A percentile compares a stretch with the other conserved stretches of the same genome.
Conservation (phyloP, 2,113 vertebrate genomes). For the Burhinus oedicnemus region DNA sequence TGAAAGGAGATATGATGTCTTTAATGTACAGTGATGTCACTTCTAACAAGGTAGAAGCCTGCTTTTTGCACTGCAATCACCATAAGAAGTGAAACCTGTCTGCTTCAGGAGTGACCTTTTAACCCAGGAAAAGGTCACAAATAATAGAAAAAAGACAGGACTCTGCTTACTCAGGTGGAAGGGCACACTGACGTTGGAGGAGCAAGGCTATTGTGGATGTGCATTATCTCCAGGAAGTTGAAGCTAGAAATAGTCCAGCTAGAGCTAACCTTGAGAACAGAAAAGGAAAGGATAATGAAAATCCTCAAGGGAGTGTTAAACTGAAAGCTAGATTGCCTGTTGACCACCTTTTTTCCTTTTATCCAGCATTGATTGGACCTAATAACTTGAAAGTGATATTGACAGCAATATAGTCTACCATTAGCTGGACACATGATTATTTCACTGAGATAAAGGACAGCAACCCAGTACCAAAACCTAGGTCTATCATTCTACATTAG, state of each 20-base stretch:
- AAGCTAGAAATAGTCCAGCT: slow-evolving; percentile 81
- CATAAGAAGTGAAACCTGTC: slow-evolving; percentile 80
- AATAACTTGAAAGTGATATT: slow-evolving; percentile 79
- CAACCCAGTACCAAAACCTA: slow-evolving; percentile 2
- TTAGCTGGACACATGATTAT: slow-evolving; percentile 65
- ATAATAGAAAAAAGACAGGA: slow-evolving; percentile 80
- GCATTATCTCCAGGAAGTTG: slow-evolving; percentile 78
- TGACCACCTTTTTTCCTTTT: slow-evolving; percentile 75
- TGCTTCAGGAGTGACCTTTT: slow-evolving; percentile 77
- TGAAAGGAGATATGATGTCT: slow-evolving; percentile 80
- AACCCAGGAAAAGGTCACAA: slow-evolving; percentile 80
- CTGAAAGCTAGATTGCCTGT: slow-evolving; percentile 81
- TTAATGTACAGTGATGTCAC: slow-evolving; percentile 83
- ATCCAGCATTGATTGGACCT: slow-evolving; percentile 78
- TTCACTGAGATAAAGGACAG: slow-evolving; percentile 42
- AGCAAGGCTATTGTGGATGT: slow-evolving; percentile 70
- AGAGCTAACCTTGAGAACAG: slow-evolving; percentile 85
- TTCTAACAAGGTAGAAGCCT: slow-evolving; percentile 75
- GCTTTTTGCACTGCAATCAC: slow-evolving; percentile 62
- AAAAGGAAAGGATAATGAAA: slow-evolving; percentile 88
- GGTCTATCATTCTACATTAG: slow-evolving; percentile 24
- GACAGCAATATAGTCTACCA: slow-evolving; percentile 65
- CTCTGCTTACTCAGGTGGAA: slow-evolving; percentile 71
- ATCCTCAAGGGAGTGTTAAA: slow-evolving; percentile 85
- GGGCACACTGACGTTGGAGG: slow-evolving; percentile 70